phyloP scores from a whole-genome alignment of 2,113 vertebrate species.

The Otis tarda region DNA sequence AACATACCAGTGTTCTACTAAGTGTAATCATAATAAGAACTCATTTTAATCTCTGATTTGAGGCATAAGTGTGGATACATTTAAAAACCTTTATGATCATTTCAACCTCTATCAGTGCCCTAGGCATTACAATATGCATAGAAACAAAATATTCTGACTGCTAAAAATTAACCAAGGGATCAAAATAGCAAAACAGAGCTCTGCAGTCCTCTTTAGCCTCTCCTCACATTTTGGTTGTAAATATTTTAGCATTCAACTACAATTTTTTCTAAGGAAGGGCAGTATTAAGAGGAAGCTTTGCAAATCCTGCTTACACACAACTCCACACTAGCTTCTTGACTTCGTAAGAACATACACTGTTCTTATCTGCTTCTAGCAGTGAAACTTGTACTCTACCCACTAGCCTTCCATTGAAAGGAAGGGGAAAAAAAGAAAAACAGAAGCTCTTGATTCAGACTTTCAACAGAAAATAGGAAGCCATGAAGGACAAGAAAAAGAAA shows the following conservation, averaged over 20 bases:
- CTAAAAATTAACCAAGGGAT: background rate
- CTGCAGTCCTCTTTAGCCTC: background rate
- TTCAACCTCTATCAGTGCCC: background rate
- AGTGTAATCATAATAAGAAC: background rate
- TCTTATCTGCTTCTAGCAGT: background rate
- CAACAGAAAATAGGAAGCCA: background rate
- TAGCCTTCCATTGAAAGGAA: background rate
- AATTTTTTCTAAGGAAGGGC: background rate
- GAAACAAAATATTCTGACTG: background rate
- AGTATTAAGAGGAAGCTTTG: background rate
- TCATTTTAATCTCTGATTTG: background rate
- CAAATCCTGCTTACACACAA: background rate
- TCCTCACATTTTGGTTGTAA: background rate
- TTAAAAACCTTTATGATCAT: background rate
- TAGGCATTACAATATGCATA: background rate
- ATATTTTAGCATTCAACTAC: background rate
- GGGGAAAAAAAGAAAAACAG: too few relatives aligned
- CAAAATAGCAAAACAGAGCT: background rate
- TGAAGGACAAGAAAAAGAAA: background rate
- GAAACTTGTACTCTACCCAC: background rate
- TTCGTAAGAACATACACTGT: accelerated
- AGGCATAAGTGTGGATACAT: background rate
- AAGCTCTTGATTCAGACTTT: background rate
- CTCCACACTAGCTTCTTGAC: background rate
- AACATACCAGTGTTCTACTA: background rate